Evolutionary conservation across 53 echinoderm and acorn worm species (phyloP).

Genomic region (Arbacia lixula): DNA sequence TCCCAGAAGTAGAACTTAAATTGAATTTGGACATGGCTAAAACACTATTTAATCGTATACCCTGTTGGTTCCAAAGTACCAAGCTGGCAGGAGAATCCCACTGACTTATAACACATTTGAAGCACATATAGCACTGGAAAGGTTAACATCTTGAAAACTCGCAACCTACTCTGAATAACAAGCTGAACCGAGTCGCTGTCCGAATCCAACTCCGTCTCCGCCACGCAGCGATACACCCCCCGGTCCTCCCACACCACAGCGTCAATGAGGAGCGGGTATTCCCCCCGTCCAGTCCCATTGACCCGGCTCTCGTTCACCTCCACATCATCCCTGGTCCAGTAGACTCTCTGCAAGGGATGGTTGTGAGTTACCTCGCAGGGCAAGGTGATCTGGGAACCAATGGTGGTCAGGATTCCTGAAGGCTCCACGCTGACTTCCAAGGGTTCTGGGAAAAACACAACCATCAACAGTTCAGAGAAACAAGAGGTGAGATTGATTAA

Average conservation of each 20-base stretch:
- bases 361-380: conserved; percentile 38
- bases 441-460: neutral
- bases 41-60: no score
- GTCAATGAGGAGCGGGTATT: neutral
- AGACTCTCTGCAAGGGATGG: neutral
- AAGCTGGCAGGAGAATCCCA: no score
- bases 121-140: no score
- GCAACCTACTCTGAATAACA: conserved; percentile 33
- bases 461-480: no score
- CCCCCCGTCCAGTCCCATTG: neutral
- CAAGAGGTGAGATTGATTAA: no score
- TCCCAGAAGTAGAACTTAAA: no score
- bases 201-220: conserved; percentile 31
- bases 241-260: neutral
- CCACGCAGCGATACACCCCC: conserved; percentile 9
- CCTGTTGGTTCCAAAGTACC: no score
- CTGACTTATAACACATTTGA: no score
- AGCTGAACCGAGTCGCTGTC: conserved; percentile 9
- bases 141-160: no score
- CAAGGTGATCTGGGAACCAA: conserved; percentile 12
- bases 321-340: conserved; percentile 19
- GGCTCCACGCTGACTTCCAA: conserved; percentile 15
- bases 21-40: no score
- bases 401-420: neutral
- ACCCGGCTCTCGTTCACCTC: neutral